Conservation (phyloP, 2,113 vertebrate species). For the Rostratula benghalensis region DNA sequence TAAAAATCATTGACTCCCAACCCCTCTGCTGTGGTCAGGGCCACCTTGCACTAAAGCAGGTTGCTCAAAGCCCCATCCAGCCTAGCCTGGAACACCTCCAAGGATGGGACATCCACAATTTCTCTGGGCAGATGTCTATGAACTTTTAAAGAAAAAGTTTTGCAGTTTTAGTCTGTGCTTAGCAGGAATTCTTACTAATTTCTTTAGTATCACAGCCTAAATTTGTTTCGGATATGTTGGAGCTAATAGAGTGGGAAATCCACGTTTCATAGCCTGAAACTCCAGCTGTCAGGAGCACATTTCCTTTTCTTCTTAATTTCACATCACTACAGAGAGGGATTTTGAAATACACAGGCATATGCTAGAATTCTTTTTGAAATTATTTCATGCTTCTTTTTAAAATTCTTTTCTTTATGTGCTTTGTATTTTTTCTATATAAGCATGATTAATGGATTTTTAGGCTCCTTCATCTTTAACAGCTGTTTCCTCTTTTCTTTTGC, state of each 20-base stretch:
- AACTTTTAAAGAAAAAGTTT: background rate
- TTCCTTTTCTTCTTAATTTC: background rate
- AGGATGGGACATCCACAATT: too few relatives aligned
- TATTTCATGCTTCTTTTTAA: background rate
- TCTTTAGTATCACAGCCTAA: background rate
- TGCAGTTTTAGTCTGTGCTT: background rate
- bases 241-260: background rate
- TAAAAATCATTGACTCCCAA: too few relatives aligned
- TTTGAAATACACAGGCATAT: background rate
- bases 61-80: too few relatives aligned
- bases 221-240: background rate
- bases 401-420: background rate
- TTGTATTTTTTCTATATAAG: background rate
- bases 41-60: too few relatives aligned
- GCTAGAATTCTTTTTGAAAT: background rate
- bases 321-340: background rate
- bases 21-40: too few relatives aligned
- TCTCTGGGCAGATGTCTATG: background rate
- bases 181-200: background rate
- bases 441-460: background rate
- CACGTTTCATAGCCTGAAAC: background rate
- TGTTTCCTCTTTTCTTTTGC: background rate
- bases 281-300: background rate
- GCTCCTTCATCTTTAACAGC: background rate
- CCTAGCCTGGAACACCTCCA: too few relatives aligned